Base-by-base conservation (phyloP, 2,113 vertebrate species). In the Chascanopsetta lugubris region DNA sequence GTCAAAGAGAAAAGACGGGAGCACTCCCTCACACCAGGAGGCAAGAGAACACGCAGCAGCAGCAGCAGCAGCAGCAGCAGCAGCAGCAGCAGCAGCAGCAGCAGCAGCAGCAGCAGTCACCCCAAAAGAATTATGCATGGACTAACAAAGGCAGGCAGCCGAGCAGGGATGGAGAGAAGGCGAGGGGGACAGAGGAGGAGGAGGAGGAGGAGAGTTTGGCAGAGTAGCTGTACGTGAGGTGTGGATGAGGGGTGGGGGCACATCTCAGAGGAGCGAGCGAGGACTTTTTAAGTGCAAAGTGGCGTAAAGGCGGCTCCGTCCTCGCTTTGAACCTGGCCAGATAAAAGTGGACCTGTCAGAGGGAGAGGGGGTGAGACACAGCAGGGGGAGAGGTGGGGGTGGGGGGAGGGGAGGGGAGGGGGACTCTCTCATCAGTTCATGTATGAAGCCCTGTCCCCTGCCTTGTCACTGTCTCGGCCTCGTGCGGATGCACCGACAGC, bases 91-190 rank as follows among this genome's bases (percentile, higher is more conserved):
- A n/a, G n/a, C n/a, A n/a, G n/a, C n/a, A n/a, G n/a, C n/a, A n/a
- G n/a, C n/a, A n/a, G n/a, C n/a, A n/a, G n/a, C n/a, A n/a, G n/a
- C n/a, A 25, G 34, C 61, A 70, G 38, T 68, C 74, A 51, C 36
- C 60, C 22, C 57, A 75, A 69, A 78, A 85, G 73, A 87, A 87
- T 84, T 85, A 89, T 88, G 82, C 72, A 85, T 84, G 59, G 68
- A 74, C 61, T 42, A 74, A 86, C 83, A 86, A 87, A 79, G 77
- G 62, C 32, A 26, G 63, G 57, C 22, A 36, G 18, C 12, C 61
- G 55, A 75, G 51, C 27, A 32, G 50, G 22, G 22, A 40, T 5
- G 29, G 18, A 63, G 56, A n/a, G 22, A 8, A 36, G 29, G 40
- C 29, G 29, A n/a, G 20, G n/a, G n/a, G n/a, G n/a, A n/a, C n/a